Percentiles rank a stretch among this genome's conserved stretches.
Conservation (phyloP, 2,113 vertebrate genomes). For the Heterotis niloticus region DNA sequence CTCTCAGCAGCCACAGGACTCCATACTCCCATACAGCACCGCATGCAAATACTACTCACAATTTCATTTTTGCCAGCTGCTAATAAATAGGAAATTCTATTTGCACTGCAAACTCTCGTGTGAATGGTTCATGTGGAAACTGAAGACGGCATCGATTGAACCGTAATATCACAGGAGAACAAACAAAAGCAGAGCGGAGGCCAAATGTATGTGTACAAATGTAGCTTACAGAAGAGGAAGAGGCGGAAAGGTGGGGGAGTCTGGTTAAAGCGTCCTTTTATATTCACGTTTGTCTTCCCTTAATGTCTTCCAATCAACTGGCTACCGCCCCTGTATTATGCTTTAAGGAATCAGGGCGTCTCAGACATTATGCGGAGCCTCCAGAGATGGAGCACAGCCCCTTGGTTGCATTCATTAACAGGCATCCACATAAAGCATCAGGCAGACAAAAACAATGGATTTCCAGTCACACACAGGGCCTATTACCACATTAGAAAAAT, state of each 20-base stretch:
- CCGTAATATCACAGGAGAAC: background rate
- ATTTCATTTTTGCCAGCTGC: too few relatives aligned
- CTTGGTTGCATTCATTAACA: background rate
- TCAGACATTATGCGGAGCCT: conserved; percentile 1
- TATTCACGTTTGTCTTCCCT: background rate
- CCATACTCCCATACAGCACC: too few relatives aligned
- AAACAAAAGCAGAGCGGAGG: background rate
- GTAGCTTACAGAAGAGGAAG: background rate
- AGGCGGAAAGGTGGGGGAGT: background rate
- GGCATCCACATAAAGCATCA: background rate
- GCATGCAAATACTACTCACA: background rate
- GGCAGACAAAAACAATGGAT: conserved; percentile 6
- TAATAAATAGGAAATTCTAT: background rate
- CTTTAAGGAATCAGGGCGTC: background rate
- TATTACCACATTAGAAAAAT: conserved; percentile 7
- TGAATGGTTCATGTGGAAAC: background rate
- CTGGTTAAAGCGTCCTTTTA: background rate
- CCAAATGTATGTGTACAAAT: background rate
- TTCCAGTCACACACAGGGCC: background rate
- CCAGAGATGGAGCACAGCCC: background rate
- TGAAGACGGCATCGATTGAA: conserved; percentile 3
- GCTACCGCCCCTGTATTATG: background rate
- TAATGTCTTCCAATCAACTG: too few relatives aligned
- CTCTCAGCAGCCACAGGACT: background rate
- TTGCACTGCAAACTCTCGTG: background rate